Percentiles rank a stretch among this genome's conserved stretches.
These are phyloP conservation scores for Oophaga sylvatica DNA, from an alignment of 2,797 vertebrate genomes.

Conservation along the genomic window DNA sequence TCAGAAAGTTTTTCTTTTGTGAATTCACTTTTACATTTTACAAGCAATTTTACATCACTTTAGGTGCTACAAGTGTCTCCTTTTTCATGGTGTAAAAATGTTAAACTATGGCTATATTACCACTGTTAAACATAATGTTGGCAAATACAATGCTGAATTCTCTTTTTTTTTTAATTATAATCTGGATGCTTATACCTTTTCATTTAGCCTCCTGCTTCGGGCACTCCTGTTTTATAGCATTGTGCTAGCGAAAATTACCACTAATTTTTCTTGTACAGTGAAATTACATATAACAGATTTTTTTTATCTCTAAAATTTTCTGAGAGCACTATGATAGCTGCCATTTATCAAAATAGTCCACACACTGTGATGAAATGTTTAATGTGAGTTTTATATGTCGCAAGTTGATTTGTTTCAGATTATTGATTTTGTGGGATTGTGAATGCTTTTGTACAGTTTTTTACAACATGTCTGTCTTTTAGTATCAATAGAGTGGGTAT, in stretches of 20 bases:
- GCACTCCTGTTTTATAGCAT: not conserved
- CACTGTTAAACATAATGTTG: not conserved
- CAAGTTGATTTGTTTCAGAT: not conserved
- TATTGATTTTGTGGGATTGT: not conserved
- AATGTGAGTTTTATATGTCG: not conserved
- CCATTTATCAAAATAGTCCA: not conserved
- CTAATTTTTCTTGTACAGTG: slow-evolving; percentile 4
- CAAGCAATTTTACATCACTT: not conserved
- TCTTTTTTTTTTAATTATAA: not conserved
- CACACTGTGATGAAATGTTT: not conserved
- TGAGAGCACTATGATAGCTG: not conserved
- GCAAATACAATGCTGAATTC: not conserved
- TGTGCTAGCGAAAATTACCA: not conserved
- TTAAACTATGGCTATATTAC: not conserved
- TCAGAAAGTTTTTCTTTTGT: not conserved
- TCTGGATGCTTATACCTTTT: not conserved
- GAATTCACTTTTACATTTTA: not conserved
- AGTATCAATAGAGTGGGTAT: not conserved
- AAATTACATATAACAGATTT: not conserved
- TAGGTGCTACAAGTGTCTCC: not conserved
- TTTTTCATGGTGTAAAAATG: not conserved
- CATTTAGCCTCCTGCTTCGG: not conserved
- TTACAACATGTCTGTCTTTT: not conserved
- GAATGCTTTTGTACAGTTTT: not conserved
- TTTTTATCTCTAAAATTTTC: not conserved